A percentile compares a stretch with the other conserved stretches of the same genome.
These are phyloP conservation scores for Clupea harengus DNA, from an alignment of 2,113 vertebrate species.

Conservation along the genomic window DNA sequence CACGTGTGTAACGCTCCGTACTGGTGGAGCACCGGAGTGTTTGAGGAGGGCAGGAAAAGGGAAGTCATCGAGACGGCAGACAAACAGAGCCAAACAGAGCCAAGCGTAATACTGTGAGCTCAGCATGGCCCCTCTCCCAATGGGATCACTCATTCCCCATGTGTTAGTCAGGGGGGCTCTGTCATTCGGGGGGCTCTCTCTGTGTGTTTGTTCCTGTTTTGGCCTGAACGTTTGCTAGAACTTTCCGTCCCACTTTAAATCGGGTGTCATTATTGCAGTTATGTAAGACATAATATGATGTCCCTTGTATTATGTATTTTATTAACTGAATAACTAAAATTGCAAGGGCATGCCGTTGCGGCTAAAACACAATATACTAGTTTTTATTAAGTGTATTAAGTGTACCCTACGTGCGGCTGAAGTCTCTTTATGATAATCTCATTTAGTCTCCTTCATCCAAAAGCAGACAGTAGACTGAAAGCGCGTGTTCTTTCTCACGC, in stretches of 20 bases:
- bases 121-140: neutral
- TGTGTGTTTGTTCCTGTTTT: neutral
- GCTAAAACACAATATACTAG: neutral
- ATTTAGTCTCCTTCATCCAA: neutral
- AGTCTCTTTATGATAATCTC: neutral
- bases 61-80: conserved; percentile 65
- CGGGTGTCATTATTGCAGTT: neutral
- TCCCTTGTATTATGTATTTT: neutral
- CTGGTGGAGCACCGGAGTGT: neutral
- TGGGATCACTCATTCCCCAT: neutral
- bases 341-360: neutral
- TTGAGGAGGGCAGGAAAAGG: conserved; percentile 40
- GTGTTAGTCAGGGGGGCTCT: neutral
- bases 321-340: neutral
- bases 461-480: neutral
- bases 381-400: neutral
- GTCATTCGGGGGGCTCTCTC: neutral
- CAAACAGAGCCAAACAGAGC: conserved; percentile 36
- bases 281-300: neutral
- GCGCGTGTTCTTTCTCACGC: neutral
- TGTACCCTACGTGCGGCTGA: neutral
- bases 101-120: neutral
- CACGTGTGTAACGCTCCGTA: neutral
- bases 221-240: neutral
- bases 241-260: neutral